Percentiles rank a stretch among this genome's conserved stretches.
Conservation (phyloP, 2,113 vertebrate genomes). For the Tenebrosternarchus preto region DNA sequence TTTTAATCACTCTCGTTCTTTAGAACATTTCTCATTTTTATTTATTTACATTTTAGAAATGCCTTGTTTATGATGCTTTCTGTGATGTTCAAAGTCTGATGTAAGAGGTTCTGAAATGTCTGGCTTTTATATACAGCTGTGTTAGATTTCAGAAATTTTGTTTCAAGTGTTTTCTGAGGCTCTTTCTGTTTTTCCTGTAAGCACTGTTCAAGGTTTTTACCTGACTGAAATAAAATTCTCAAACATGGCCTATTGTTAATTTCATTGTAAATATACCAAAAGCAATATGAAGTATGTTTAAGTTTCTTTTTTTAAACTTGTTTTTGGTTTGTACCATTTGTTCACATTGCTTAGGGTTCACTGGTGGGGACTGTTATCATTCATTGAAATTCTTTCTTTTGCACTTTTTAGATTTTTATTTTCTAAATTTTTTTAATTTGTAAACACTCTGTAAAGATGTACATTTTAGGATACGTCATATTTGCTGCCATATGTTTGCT, state of each 20-base stretch:
- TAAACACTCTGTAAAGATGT: constrained; percentile 80
- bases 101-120: too few species aligned
- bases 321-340: constrained; percentile 47
- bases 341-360: constrained; percentile 62
- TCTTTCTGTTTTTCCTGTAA: constrained; percentile 58
- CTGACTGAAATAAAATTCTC: constrained; percentile 48
- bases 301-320: constrained; percentile 32
- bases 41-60: constrained; percentile 31
- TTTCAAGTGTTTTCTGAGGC: constrained; percentile 71
- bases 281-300: constrained; percentile 69
- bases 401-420: constrained; percentile 67
- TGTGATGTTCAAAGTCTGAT: not conserved
- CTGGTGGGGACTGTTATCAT: constrained; percentile 61
- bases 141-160: constrained; percentile 56
- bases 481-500: constrained; percentile 72
- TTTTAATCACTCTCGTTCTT: constrained; percentile 16
- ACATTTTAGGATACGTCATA: constrained; percentile 77
- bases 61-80: constrained; percentile 55
- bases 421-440: constrained; percentile 58
- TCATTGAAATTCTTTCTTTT: constrained; percentile 66
- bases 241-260: constrained; percentile 56
- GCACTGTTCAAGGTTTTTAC: constrained; percentile 61
- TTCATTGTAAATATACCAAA: constrained; percentile 62
- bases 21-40: constrained; percentile 20
- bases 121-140: not conserved